These are phyloP conservation scores for Lamellibrachia satsuma DNA, from an alignment of 2,888 invertebrate species.

Conservation along the genomic window DNA sequence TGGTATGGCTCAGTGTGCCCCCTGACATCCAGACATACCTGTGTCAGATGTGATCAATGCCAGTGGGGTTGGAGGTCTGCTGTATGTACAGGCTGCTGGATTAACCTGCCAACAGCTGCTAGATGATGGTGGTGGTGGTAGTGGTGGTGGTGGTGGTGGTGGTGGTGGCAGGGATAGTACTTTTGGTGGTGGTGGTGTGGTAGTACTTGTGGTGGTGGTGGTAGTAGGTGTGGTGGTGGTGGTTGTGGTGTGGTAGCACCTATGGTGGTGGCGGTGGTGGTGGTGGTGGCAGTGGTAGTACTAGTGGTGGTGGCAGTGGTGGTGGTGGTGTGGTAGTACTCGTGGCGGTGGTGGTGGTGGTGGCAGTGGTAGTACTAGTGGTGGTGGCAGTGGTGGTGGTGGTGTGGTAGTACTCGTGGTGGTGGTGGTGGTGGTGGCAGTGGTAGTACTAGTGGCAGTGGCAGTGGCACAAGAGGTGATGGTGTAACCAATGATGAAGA, in stretches of 20 bases:
- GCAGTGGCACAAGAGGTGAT: not conserved
- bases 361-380: not conserved
- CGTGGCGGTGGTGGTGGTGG: not conserved
- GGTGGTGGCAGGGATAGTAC: not conserved
- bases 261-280: not conserved
- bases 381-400: not conserved
- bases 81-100: not conserved
- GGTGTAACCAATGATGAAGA: no score
- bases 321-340: not conserved
- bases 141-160: not conserved
- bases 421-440: not conserved
- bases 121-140: not conserved
- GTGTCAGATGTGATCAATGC: not conserved
- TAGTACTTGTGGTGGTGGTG: not conserved
- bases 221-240: not conserved
- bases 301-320: not conserved
- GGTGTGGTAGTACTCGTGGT: not conserved
- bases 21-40: not conserved
- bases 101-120: not conserved
- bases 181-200: not conserved
- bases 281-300: not conserved
- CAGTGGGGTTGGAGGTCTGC: not conserved
- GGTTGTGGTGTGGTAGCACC: not conserved
- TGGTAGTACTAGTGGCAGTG: not conserved
- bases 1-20: not conserved